Base-by-base conservation (phyloP, 2,797 vertebrate genomes). In the Gorsachius magnificus region DNA sequence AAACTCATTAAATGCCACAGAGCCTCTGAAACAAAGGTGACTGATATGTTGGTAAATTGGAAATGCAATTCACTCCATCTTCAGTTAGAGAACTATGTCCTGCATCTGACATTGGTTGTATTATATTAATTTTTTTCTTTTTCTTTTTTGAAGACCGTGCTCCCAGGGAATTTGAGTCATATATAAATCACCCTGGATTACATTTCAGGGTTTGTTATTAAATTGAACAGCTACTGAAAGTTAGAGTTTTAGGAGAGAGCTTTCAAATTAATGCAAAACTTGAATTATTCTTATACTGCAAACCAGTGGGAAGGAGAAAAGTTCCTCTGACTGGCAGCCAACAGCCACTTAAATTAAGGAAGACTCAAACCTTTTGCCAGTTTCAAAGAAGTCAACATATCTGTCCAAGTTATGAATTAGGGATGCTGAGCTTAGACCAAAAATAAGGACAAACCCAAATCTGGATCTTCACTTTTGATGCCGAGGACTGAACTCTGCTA, bases 301-400 rank as follows among this genome's bases (percentile, higher is more conserved):
- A 78, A 87, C 46, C 64, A 92, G 69, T 18, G 58, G 26, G 69
- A 92, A 83, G 61, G 58, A 93, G 36, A 50, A 86, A 91, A 93
- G 61, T 69, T 81, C 43, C 33, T 64, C 72, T 94, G 89, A 92
- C 65, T 74, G 72, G 87, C 93, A 96, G 90, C 93, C 95, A 97
- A 72, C 38, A 96, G 31, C 58, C 82, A 93, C 94, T 97, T 95
- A 94, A 95, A 95, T 94, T 94, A 93, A 94, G 65, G 76, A 91
- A 75, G 51, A 91, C 41, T 83, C 87, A 91, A 93, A 70, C 5
- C 46, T 66, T 93, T 70, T 87, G 61, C 72, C 89, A 91, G n/a
- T 83, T 96, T 72, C 13, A 26, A 83, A 95, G 80, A 95, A 86
- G 61, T 74, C 71, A 89, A 83, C 87, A 83, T 18, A 85, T 81